phyloP scores from a whole-genome alignment of 2,113 vertebrate species.

The Crotalus helleri region DNA sequence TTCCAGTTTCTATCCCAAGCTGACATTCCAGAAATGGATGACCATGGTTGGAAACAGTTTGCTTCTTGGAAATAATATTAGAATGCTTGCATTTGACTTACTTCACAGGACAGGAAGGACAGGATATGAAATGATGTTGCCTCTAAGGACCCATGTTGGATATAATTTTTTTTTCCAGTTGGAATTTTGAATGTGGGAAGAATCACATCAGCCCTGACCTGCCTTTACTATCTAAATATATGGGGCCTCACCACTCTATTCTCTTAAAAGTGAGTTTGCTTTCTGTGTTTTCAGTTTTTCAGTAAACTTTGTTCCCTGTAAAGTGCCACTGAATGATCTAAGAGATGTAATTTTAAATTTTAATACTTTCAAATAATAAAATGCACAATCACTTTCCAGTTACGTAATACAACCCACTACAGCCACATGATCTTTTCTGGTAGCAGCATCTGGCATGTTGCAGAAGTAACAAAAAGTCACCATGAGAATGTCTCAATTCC shows the following conservation, averaged over 20 bases:
- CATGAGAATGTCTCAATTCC: constrained; percentile 52
- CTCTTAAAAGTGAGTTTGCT: not conserved
- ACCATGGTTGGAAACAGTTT: not conserved
- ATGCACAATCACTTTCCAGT: constrained; percentile 77
- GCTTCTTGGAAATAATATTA: not conserved
- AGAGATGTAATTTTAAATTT: constrained; percentile 27
- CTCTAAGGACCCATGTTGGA: not conserved
- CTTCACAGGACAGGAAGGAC: not conserved
- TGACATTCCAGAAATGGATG: not conserved
- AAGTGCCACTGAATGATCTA: constrained; percentile 18
- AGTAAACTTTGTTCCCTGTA: not conserved
- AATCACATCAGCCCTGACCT: not conserved
- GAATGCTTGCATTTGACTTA: constrained; percentile 7
- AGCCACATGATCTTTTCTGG: constrained; percentile 71
- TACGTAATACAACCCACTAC: constrained; percentile 67
- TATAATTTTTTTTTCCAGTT: constrained; percentile 2
- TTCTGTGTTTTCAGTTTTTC: not conserved
- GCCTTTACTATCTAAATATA: not conserved
- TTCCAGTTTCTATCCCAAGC: not conserved
- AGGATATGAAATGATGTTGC: constrained; percentile 18
- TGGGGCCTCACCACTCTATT: not conserved
- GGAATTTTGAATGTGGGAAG: constrained; percentile 2
- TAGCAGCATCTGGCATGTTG: constrained; percentile 61
- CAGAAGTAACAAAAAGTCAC: constrained; percentile 63
- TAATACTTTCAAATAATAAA: constrained; percentile 55